phyloP scores from a whole-genome alignment of 2,113 vertebrate genomes.

The Dendrocopos noguchii region DNA sequence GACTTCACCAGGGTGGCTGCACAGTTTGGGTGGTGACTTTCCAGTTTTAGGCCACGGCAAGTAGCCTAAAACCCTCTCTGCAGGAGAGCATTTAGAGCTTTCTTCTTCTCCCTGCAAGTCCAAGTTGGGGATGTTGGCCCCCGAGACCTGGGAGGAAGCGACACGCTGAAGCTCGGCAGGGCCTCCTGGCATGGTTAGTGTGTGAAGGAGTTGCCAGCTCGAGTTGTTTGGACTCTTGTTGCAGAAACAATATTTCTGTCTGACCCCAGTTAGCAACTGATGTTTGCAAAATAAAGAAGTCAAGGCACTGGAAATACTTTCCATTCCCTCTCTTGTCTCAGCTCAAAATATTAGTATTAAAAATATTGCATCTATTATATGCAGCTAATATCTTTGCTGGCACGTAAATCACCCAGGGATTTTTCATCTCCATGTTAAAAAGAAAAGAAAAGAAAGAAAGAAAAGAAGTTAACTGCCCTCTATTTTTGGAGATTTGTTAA shows the following conservation, averaged over 20 bases:
- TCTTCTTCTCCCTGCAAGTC: not conserved
- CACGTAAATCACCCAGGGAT: constrained; percentile 44
- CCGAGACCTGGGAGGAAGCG: not conserved
- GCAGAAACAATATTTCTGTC: constrained; percentile 71
- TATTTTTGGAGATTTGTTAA: constrained; percentile 51
- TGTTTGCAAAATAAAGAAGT: constrained; percentile 75
- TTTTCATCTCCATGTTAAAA: constrained; percentile 20
- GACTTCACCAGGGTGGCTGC: fast-evolving
- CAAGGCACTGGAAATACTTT: constrained; percentile 71
- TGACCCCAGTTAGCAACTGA: constrained; percentile 70
- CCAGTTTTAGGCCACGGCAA: fast-evolving
- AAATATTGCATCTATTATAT: constrained; percentile 64
- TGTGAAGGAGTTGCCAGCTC: constrained; percentile 39
- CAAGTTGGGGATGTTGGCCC: not conserved
- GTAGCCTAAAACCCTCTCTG: not conserved
- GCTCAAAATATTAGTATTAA: constrained; percentile 70
- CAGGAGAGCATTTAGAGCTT: not conserved
- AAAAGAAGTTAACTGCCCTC: not conserved
- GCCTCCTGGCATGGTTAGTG: constrained; percentile 21
- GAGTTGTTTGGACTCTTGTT: constrained; percentile 64
- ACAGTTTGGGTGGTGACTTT: not conserved
- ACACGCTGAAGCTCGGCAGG: not conserved
- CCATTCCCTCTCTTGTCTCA: constrained; percentile 60
- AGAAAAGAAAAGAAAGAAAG: not conserved
- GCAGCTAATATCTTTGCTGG: constrained; percentile 53